Conservation (phyloP, 2,113 vertebrate species). For the Cyprinodon brontotheroides region DNA sequence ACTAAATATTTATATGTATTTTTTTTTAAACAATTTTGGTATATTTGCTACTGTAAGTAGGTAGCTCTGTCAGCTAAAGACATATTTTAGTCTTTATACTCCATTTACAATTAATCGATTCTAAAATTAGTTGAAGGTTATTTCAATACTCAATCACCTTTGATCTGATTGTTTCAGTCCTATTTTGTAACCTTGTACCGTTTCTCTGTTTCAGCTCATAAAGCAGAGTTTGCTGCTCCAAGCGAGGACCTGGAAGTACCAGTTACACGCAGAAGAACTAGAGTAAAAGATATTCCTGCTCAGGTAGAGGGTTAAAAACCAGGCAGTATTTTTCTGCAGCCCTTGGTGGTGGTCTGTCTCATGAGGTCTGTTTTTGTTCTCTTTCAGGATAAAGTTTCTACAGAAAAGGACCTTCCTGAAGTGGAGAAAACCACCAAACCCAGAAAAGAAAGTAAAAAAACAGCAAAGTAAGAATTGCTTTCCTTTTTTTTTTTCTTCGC, state of each 20-base stretch:
- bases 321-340: too few relatives aligned
- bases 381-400: conserved; percentile 55
- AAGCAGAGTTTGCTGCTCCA: conserved; percentile 30
- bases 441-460: conserved; percentile 60
- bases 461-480: conserved; percentile 64
- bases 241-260: conserved; percentile 26
- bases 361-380: neutral
- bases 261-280: conserved; percentile 61
- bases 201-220: conserved; percentile 52
- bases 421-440: conserved; percentile 49
- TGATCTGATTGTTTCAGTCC: too few relatives aligned
- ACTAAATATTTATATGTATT: too few relatives aligned
- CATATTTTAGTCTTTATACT: too few relatives aligned
- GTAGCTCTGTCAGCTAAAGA: too few relatives aligned
- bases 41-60: too few relatives aligned
- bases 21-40: too few relatives aligned
- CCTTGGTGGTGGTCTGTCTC: too few relatives aligned
- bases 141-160: too few relatives aligned
- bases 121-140: too few relatives aligned
- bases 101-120: too few relatives aligned
- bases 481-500: neutral
- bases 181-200: neutral
- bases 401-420: conserved; percentile 38
- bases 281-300: conserved; percentile 16
- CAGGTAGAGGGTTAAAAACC: conserved; percentile 32